A percentile compares a stretch with the other conserved stretches of the same genome.
These are phyloP conservation scores for Remorina albescens DNA, from an alignment of 2,797 vertebrate species.

Conservation along the genomic window DNA sequence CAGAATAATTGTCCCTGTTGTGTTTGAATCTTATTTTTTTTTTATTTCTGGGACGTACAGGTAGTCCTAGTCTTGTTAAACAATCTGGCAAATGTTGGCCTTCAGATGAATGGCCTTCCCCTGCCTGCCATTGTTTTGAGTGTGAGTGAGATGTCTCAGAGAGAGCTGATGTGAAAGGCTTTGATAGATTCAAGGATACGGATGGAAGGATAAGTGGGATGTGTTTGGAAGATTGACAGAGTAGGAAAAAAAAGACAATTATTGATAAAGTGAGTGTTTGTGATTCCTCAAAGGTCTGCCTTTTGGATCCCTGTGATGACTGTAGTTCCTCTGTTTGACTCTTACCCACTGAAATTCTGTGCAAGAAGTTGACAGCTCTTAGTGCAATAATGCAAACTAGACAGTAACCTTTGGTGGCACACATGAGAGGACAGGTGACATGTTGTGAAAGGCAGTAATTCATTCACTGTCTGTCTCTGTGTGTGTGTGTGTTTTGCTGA, in stretches of 20 bases:
- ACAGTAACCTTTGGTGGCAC: constrained; percentile 46
- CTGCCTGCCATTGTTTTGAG: constrained; percentile 34
- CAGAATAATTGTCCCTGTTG: constrained; percentile 30
- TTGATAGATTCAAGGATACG: constrained; percentile 25
- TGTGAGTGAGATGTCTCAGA: constrained; percentile 4
- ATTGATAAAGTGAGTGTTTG: constrained; percentile 42
- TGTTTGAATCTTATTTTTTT: constrained; percentile 21
- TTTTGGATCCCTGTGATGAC: constrained; percentile 27
- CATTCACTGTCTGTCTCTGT: constrained; percentile 16
- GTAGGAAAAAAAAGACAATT: background rate
- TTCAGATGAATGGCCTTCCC: constrained; percentile 36
- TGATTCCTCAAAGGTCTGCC: constrained; percentile 63
- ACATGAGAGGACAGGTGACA: constrained; percentile 46
- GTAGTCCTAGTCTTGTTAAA: constrained; percentile 47
- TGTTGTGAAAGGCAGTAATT: constrained; percentile 53
- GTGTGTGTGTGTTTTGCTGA: constrained; percentile 26
- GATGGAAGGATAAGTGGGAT: background rate
- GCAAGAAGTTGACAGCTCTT: constrained; percentile 18
- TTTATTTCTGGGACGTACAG: constrained; percentile 36
- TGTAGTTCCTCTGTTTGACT: constrained; percentile 41
- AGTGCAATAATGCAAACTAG: constrained; percentile 17
- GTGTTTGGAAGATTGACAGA: background rate
- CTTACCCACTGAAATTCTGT: constrained; percentile 11
- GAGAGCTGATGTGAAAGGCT: constrained; percentile 24
- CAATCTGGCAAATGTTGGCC: constrained; percentile 59